Evolutionary conservation across 2,888 invertebrate genomes (phyloP).

Genomic region (Cepaea hortensis): DNA sequence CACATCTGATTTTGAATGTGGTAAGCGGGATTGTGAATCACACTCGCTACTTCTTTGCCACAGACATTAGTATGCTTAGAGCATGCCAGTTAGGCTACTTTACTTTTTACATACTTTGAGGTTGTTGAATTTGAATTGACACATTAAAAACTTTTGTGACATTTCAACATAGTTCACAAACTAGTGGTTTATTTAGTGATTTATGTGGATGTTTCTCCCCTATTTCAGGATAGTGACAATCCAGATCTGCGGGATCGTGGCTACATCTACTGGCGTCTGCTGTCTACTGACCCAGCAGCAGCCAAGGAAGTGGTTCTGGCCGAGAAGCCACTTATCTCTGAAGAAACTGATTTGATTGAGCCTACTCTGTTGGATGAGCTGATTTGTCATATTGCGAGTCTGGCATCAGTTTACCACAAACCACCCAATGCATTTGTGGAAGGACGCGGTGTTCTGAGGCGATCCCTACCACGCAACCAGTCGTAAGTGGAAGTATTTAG

Average conservation of each 20-base stretch:
- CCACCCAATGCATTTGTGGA: conserved; percentile 99
- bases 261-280: conserved; percentile 98
- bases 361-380: conserved; percentile 97
- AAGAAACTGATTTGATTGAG: conserved; percentile 98
- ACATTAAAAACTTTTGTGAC: too few relatives aligned
- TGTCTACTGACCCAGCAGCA: conserved; percentile 99
- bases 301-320: conserved; percentile 99
- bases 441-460: conserved; percentile 77
- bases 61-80: too few relatives aligned
- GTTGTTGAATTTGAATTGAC: too few relatives aligned
- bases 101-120: too few relatives aligned
- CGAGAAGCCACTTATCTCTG: conserved; percentile 98
- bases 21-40: too few relatives aligned
- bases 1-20: too few relatives aligned
- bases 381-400: conserved; percentile 97
- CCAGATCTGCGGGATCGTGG: conserved; percentile 98
- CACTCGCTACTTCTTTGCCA: too few relatives aligned
- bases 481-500: conserved; percentile 59
- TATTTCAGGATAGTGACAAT: conserved; percentile 89
- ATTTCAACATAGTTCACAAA: too few relatives aligned
- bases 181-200: too few relatives aligned
- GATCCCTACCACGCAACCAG: conserved; percentile 68
- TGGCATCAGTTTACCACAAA: conserved; percentile 99
- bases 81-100: too few relatives aligned
- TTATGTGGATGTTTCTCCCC: neutral